Conservation (phyloP, 2,888 invertebrate genomes). For the Pheosia gnoma region DNA sequence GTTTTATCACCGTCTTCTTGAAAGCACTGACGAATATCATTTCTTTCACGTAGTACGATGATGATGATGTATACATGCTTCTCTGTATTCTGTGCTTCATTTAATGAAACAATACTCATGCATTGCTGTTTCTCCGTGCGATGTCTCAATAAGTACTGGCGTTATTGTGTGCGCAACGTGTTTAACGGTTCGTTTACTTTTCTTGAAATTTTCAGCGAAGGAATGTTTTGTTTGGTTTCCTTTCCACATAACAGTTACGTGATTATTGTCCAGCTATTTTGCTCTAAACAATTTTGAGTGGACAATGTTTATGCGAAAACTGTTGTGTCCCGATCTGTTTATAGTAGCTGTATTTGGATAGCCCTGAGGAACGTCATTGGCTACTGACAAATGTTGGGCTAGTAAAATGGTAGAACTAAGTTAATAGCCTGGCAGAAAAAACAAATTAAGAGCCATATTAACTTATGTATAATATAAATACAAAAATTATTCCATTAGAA, state of each 20-base stretch:
- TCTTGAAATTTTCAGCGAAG: constrained; percentile 30
- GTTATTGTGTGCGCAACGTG: constrained; percentile 4
- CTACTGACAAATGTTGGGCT: too few species aligned
- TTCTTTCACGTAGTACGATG: constrained; percentile 54
- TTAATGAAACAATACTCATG: neutral
- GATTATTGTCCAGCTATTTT: neutral
- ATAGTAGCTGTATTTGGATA: too few species aligned
- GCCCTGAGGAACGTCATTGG: too few species aligned
- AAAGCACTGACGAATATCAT: constrained; percentile 52
- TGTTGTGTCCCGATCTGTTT: neutral
- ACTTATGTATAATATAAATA: too few species aligned
- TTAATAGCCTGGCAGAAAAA: too few species aligned
- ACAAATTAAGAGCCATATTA: too few species aligned
- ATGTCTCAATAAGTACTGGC: constrained; percentile 16
- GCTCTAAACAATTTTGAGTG: neutral
- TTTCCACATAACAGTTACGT: constrained; percentile 9
- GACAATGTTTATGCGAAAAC: neutral
- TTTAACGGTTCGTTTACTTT: constrained; percentile 13
- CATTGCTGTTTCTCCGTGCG: constrained; percentile 12
- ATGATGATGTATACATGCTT: constrained; percentile 19
- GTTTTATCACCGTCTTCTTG: constrained; percentile 43
- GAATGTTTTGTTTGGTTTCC: constrained; percentile 30
- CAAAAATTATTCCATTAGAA: too few species aligned
- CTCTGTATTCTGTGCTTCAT: constrained; percentile 22
- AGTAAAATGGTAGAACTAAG: too few species aligned